A percentile compares a stretch with the other conserved stretches of the same genome.
phyloP scores from a whole-genome alignment of 2,113 vertebrate species.

The Catagonus wagneri region DNA sequence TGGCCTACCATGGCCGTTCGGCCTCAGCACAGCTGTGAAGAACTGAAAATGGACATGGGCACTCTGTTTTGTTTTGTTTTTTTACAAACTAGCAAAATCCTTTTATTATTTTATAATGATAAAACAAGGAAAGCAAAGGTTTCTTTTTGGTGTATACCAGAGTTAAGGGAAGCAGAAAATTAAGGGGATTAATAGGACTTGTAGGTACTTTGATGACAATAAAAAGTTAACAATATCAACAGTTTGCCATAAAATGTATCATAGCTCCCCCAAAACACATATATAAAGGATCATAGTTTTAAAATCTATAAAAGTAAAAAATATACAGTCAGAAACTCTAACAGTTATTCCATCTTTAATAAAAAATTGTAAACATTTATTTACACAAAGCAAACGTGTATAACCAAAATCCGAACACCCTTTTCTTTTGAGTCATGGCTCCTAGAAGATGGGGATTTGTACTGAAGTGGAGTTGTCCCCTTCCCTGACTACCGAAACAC shows the following conservation, averaged over 20 bases:
- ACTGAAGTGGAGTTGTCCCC: conserved; percentile 80
- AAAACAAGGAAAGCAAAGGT: conserved; percentile 89
- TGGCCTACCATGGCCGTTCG: too few species aligned
- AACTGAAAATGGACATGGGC: too few species aligned
- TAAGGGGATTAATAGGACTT: conserved; percentile 89
- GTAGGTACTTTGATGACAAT: conserved; percentile 88
- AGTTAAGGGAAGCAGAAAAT: conserved; percentile 88
- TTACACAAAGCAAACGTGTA: conserved; percentile 92
- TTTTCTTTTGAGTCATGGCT: conserved; percentile 87
- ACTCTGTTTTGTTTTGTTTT: too few species aligned
- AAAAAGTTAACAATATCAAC: conserved; percentile 89
- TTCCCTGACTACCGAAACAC: conserved; percentile 79
- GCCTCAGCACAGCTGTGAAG: too few species aligned
- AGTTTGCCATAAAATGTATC: conserved; percentile 89
- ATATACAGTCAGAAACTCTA: conserved; percentile 93
- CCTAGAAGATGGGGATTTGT: conserved; percentile 86
- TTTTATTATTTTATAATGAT: conserved; percentile 90
- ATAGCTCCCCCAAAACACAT: conserved; percentile 86
- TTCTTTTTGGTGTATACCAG: conserved; percentile 91
- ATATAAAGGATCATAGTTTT: conserved; percentile 93
- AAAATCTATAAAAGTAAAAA: conserved; percentile 95
- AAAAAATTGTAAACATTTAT: conserved; percentile 95
- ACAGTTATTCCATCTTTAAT: conserved; percentile 90
- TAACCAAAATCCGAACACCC: conserved; percentile 89
- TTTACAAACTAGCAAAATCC: conserved; percentile 94